These are phyloP conservation scores for Xenotilapia leptura DNA, from an alignment of 2,113 vertebrate species.

Conservation along the genomic window DNA sequence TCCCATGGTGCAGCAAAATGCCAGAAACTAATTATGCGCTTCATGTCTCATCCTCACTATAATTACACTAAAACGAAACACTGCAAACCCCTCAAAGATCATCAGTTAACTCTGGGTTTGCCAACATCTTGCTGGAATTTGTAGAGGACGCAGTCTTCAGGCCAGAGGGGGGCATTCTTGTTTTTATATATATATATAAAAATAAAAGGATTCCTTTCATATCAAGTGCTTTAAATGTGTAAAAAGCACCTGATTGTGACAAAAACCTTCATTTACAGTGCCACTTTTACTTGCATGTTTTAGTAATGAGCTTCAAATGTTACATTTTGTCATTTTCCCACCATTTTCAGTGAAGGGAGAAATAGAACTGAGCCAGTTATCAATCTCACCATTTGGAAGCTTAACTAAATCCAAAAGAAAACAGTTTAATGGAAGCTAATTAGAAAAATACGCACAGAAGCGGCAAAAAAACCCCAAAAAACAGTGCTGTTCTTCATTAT, in stretches of 20 bases:
- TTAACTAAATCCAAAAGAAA: not conserved
- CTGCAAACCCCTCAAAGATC: conserved; percentile 31
- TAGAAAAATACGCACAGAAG: not conserved
- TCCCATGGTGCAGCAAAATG: conserved; percentile 40
- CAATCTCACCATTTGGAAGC: not conserved
- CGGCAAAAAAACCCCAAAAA: not conserved
- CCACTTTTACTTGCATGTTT: not conserved
- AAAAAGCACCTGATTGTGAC: not conserved
- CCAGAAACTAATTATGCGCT: conserved; percentile 64
- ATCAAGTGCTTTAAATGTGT: not conserved
- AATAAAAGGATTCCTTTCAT: not conserved
- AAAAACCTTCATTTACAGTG: not conserved
- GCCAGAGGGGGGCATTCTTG: not conserved
- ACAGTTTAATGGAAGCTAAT: not conserved
- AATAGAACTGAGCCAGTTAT: not conserved
- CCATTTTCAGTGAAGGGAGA: not conserved
- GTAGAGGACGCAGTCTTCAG: not conserved
- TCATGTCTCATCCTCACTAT: conserved; percentile 57
- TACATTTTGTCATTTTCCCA: not conserved
- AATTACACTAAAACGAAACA: conserved; percentile 60
- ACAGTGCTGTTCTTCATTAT: not conserved
- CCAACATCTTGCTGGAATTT: conserved; percentile 2
- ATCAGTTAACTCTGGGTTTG: conserved; percentile 33
- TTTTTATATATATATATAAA: not conserved
- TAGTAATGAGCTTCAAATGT: not conserved